phyloP scores from a whole-genome alignment of 2,888 invertebrate genomes.

The Lycia hirtaria region DNA sequence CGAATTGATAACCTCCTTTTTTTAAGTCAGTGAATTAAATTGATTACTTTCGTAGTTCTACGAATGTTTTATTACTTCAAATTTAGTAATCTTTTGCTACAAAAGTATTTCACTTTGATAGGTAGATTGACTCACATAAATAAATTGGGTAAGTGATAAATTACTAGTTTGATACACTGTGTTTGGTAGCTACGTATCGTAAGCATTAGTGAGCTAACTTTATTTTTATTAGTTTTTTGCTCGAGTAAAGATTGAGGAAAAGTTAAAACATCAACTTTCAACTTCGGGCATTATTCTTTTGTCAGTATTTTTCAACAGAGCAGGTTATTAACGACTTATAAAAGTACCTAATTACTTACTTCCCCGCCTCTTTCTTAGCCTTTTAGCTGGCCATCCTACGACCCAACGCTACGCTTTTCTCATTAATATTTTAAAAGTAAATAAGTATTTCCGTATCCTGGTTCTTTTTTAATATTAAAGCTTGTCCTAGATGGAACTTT shows the following conservation, averaged over 20 bases:
- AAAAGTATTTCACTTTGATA: too few species aligned
- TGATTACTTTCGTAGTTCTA: too few species aligned
- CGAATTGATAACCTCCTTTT: too few species aligned
- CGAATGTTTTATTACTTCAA: too few species aligned
- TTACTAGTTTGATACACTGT: too few species aligned
- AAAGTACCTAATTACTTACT: conserved; percentile 10
- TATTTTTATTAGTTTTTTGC: conserved; percentile 32
- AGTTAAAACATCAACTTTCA: conserved; percentile 38
- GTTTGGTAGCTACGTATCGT: too few species aligned
- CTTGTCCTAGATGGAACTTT: too few species aligned
- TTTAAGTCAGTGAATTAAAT: too few species aligned
- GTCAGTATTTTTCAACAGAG: conserved; percentile 35
- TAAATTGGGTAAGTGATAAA: too few species aligned
- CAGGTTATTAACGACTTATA: conserved; percentile 38
- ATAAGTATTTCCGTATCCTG: not conserved
- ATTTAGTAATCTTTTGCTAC: too few species aligned
- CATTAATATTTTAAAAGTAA: not conserved
- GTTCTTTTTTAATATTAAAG: too few species aligned
- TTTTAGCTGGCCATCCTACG: not conserved
- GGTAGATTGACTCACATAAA: too few species aligned
- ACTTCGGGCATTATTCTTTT: conserved; percentile 39
- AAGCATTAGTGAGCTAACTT: conserved; percentile 9
- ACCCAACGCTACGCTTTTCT: not conserved
- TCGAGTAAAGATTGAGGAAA: conserved; percentile 30
- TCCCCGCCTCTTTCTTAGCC: not conserved